Percentiles rank a stretch among this genome's conserved stretches.
Conservation (phyloP, 2,113 vertebrate species). For the Dasyornis broadbenti region DNA sequence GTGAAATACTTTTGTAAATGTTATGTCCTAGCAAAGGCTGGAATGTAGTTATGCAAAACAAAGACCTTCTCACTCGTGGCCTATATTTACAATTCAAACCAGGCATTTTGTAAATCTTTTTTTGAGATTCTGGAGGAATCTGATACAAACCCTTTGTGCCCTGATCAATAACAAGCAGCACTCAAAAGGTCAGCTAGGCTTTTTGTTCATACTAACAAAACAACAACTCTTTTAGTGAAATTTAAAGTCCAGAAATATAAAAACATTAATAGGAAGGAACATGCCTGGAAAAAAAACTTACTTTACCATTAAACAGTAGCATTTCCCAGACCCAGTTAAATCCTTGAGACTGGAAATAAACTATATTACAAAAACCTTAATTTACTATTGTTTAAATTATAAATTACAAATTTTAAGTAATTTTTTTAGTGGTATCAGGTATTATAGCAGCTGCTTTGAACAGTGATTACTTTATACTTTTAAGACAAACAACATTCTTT, state of each 20-base stretch:
- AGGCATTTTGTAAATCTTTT: background rate
- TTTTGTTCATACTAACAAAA: background rate
- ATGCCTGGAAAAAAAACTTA: background rate
- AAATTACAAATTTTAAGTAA: background rate
- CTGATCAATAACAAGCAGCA: background rate
- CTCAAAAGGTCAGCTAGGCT: background rate
- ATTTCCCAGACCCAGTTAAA: background rate
- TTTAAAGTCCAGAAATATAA: background rate
- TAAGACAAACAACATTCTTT: background rate
- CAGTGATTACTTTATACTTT: background rate
- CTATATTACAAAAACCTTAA: fast-evolving
- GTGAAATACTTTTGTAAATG: background rate
- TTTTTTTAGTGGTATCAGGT: background rate
- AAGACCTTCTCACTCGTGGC: background rate
- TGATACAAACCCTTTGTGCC: background rate
- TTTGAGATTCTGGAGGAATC: background rate
- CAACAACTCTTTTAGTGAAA: background rate
- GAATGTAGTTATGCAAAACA: background rate
- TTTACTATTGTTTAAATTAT: background rate
- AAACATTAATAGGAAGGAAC: background rate
- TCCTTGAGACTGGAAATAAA: background rate
- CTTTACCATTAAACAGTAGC: background rate
- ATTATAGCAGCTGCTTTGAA: background rate
- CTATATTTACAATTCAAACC: background rate
- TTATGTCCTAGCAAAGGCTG: background rate